A percentile compares a stretch with the other conserved stretches of the same genome.
phyloP scores from a whole-genome alignment of 2,888 invertebrate species.

The Carpatolechia fugitivella region DNA sequence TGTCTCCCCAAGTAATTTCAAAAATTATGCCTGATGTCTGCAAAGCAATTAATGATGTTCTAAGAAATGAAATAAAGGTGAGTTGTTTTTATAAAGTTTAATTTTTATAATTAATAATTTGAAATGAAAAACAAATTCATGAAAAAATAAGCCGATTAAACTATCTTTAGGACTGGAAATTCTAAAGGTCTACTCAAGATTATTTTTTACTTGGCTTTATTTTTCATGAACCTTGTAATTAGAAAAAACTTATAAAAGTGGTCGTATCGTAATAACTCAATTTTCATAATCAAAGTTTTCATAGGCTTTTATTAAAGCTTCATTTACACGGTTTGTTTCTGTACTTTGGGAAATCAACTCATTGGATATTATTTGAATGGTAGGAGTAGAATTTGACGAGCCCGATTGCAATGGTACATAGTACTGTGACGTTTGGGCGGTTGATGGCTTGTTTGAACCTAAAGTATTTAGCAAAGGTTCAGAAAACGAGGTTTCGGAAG shows the following conservation, averaged over 20 bases:
- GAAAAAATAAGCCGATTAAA: slow-evolving; percentile 6
- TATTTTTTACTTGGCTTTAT: no score
- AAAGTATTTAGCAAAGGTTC: slow-evolving; percentile 16
- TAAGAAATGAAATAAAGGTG: slow-evolving; percentile 35
- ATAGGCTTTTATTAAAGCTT: no score
- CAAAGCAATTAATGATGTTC: slow-evolving; percentile 32
- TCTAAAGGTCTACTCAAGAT: no score
- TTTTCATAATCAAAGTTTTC: no score
- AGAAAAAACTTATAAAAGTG: no score
- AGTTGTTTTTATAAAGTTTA: slow-evolving; percentile 16
- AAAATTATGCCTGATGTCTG: slow-evolving; percentile 35
- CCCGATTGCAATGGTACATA: slow-evolving; percentile 1
- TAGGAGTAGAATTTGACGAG: not conserved
- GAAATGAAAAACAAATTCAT: not conserved
- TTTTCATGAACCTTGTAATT: no score
- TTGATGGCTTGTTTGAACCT: slow-evolving; percentile 22
- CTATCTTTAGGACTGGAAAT: no score
- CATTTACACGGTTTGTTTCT: no score
- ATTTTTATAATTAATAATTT: not conserved
- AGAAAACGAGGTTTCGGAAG: slow-evolving; percentile 25
- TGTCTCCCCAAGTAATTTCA: slow-evolving; percentile 32
- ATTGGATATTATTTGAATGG: not conserved
- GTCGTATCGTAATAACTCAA: no score
- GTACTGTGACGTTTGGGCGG: not conserved
- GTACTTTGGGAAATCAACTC: no score